phyloP scores from a whole-genome alignment of 92 coral and sea anemone genomes.

The Zoanthus sansibaricus region DNA sequence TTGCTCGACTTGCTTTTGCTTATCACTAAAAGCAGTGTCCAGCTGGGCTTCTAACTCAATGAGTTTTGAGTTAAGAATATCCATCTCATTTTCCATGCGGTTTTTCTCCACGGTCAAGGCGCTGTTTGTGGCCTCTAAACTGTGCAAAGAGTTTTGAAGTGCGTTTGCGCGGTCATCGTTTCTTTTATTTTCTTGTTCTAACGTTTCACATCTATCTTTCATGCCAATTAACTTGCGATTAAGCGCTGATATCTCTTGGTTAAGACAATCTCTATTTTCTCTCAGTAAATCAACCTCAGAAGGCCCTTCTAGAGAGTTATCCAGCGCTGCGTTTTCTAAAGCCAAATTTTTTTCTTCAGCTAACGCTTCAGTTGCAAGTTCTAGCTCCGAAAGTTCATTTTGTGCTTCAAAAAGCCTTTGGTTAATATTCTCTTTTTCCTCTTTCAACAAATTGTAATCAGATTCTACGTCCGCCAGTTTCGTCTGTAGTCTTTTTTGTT shows the following conservation, averaged over 20 bases:
- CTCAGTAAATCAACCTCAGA: conserved; percentile 76
- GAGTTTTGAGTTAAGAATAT: conserved; percentile 72
- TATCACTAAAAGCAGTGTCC: conserved; percentile 80
- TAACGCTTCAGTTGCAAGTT: conserved; percentile 57
- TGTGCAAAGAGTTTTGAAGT: conserved; percentile 69
- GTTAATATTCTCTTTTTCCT: conserved; percentile 88
- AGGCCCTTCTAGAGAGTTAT: conserved; percentile 50
- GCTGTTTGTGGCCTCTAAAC: conserved; percentile 73
- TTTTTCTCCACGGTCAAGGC: conserved; percentile 76
- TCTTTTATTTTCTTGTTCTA: conserved; percentile 81
- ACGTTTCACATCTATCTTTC: conserved; percentile 74
- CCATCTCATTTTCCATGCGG: conserved; percentile 80
- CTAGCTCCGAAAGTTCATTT: conserved; percentile 78
- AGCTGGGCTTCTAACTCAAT: conserved; percentile 86
- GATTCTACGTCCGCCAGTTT: conserved; percentile 81
- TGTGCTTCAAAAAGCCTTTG: conserved; percentile 76
- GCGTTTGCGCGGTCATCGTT: conserved; percentile 66
- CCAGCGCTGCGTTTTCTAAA: conserved; percentile 67
- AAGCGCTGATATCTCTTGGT: conserved; percentile 77
- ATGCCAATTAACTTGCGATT: conserved; percentile 73
- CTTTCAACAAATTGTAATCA: conserved; percentile 70
- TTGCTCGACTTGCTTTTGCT: conserved; percentile 57
- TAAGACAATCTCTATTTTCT: conserved; percentile 85
- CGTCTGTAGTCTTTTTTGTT: conserved; percentile 74
- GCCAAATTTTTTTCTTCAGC: conserved; percentile 64